Evolutionary conservation across 1,140 invertebrate genomes (phyloP), one percentile per base, ranked within the genome.

Genomic region (Lordiphosa clarofinis): DNA sequence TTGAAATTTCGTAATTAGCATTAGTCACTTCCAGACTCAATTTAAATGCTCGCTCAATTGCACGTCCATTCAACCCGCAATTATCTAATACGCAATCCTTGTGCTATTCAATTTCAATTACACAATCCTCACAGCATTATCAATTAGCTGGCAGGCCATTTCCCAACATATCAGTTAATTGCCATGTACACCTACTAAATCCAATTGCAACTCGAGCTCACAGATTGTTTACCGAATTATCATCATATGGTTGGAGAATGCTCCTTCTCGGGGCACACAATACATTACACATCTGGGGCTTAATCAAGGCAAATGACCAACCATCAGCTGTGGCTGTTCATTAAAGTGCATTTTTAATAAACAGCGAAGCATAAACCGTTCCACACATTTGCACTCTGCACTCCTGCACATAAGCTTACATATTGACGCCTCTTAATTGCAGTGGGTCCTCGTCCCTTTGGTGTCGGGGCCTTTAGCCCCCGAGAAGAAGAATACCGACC

Each of bases 361-460:
- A 31, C 15, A 58, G 13, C 40, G 43, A 47, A 11, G 46, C 24
- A 36, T 48, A 36, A 9, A 24, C 64, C 13, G 12, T 28, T 44
- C 5, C 38, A 39, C 38, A 48, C 53, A 39, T 38, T 28, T 33
- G 35, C 24, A 64, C 59, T 46, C 8, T 31, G 60, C 62, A 66
- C 63, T 49, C 42, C 44, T 33, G 54, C 56, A 61, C 64, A 40
- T 60, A 66, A 38, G 60, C 50, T 74, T 58, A 81, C 75, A 74
- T 56, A 57, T 60, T 47, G 57, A 54, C 58, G 54, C 56, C 56
- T 76, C 73, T 84, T 81, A 82, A 72, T 81, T 82, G 53, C 76
- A 81, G 76, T 43, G 13, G 48, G 31, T 19, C 35, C 37, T 35
- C 28, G 38, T 28, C 44, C 56, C 46, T 36, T n/a, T 37, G 47